These are phyloP conservation scores for Holotrichia oblita DNA, from an alignment of 1,140 invertebrate genomes.

Conservation along the genomic window DNA sequence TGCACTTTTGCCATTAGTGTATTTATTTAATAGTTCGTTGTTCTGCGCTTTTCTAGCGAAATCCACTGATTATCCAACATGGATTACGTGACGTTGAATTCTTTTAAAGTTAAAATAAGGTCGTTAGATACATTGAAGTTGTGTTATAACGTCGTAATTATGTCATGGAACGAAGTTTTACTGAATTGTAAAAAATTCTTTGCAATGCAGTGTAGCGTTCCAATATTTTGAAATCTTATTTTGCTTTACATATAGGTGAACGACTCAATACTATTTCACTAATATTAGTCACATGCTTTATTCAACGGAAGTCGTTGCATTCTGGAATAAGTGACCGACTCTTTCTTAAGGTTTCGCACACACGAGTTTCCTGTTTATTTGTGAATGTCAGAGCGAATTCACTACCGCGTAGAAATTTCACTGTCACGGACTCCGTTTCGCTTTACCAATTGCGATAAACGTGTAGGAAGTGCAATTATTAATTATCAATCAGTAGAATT, in stretches of 20 bases:
- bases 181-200: neutral
- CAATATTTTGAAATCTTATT: no score
- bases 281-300: no score
- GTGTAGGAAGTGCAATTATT: neutral
- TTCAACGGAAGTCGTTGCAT: neutral
- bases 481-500: neutral
- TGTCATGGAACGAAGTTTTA: neutral
- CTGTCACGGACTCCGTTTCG: neutral
- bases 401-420: constrained; percentile 3
- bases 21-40: no score
- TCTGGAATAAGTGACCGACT: neutral
- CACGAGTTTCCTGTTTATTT: neutral
- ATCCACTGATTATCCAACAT: neutral
- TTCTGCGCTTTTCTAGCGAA: neutral
- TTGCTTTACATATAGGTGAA: no score
- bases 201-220: neutral
- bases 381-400: neutral
- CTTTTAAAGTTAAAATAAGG: neutral
- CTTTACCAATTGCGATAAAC: neutral
- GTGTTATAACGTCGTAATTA: constrained; percentile 13
- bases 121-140: neutral
- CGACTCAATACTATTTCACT: no score
- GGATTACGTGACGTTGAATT: constrained; percentile 7
- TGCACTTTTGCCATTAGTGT: no score
- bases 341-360: neutral